Evolutionary conservation across 1,140 invertebrate genomes (phyloP).

Genomic region (Potamilus streckersoni): DNA sequence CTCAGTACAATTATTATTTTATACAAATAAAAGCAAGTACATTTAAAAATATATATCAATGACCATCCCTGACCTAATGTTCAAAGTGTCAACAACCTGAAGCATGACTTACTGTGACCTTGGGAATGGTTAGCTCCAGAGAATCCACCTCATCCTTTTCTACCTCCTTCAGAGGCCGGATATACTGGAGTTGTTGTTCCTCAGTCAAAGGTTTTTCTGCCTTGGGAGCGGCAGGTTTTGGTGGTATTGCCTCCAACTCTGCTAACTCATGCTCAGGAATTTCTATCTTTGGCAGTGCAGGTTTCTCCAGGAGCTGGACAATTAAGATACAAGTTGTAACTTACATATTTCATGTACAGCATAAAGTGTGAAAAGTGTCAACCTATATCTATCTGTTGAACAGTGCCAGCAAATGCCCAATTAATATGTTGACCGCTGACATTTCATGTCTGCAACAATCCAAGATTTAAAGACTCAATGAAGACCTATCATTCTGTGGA

Average conservation of each 20-base stretch:
- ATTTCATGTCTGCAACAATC: no score
- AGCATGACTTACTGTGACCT: conserved; percentile 45
- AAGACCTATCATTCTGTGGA: no score
- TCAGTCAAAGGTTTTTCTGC: conserved; percentile 38
- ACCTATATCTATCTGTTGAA: no score
- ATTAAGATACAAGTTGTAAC: not conserved
- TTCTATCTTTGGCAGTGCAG: conserved; percentile 28
- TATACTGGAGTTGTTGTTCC: conserved; percentile 44
- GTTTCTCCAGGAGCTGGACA: conserved; percentile 42
- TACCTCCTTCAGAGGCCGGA: conserved; percentile 33
- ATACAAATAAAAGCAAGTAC: not conserved
- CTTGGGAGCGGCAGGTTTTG: conserved; percentile 41
- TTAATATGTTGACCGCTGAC: no score
- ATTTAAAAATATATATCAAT: not conserved
- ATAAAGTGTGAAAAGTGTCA: no score
- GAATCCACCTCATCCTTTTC: conserved; percentile 45
- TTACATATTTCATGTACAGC: no score
- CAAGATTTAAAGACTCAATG: no score
- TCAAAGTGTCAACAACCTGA: not conserved
- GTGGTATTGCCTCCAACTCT: conserved; percentile 37
- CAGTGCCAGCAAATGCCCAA: no score
- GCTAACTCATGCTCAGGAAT: conserved; percentile 32
- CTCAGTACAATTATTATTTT: no score
- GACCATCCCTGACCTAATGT: not conserved
- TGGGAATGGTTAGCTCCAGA: conserved; percentile 52